These are phyloP conservation scores for Caenorhabditis drosophilae DNA, from an alignment of 2,888 invertebrate genomes.

Conservation along the genomic window DNA sequence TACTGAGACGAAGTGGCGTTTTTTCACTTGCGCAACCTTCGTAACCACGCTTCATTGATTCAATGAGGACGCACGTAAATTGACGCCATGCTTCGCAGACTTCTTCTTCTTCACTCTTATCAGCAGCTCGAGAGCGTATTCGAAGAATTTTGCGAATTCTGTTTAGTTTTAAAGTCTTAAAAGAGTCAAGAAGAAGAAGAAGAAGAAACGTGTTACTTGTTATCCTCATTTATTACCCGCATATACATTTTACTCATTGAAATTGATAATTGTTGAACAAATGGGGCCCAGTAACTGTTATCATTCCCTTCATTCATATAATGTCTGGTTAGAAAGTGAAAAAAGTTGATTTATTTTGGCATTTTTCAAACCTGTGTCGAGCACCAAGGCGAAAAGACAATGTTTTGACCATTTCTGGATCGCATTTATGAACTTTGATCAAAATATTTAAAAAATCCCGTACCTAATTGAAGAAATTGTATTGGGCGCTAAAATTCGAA, in stretches of 20 bases:
- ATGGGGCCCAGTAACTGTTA: slow-evolving; percentile 58
- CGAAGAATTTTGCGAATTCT: slow-evolving; percentile 48
- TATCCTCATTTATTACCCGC: slow-evolving; percentile 44
- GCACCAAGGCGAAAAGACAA: slow-evolving; percentile 53
- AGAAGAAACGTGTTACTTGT: slow-evolving; percentile 32
- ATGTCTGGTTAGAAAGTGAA: slow-evolving; percentile 24
- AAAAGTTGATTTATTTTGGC: not conserved
- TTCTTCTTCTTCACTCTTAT: slow-evolving; percentile 51
- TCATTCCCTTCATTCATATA: slow-evolving; percentile 54
- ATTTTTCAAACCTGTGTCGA: slow-evolving; percentile 52
- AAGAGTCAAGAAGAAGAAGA: not conserved
- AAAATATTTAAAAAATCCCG: slow-evolving; percentile 54
- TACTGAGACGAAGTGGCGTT: slow-evolving; percentile 49
- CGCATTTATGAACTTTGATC: slow-evolving; percentile 56
- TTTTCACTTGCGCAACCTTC: slow-evolving; percentile 55
- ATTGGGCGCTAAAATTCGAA: not conserved
- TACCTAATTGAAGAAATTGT: slow-evolving; percentile 14
- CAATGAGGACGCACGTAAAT: slow-evolving; percentile 49
- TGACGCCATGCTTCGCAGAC: slow-evolving; percentile 53
- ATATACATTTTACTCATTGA: slow-evolving; percentile 49
- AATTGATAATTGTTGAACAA: slow-evolving; percentile 56
- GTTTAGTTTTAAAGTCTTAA: not conserved
- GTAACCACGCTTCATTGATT: slow-evolving; percentile 54
- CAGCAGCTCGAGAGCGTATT: slow-evolving; percentile 41
- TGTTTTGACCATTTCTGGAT: slow-evolving; percentile 53